Conservation (phyloP, 2,797 vertebrate genomes). For the Periparus ater region DNA sequence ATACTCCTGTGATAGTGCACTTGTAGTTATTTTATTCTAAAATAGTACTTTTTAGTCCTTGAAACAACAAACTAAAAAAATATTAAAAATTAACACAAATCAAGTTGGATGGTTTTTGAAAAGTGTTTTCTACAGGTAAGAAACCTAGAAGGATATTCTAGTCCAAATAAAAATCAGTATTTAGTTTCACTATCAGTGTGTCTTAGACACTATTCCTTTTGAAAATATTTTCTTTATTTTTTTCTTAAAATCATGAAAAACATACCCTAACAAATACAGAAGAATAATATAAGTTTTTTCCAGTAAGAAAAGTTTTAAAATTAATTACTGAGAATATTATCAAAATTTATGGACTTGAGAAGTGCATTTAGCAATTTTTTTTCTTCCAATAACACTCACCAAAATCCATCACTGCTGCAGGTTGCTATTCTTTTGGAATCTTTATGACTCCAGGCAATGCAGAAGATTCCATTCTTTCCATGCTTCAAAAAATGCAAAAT, state of each 20-base stretch:
- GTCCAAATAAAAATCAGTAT: neutral
- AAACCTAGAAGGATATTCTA: neutral
- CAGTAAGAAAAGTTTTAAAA: neutral
- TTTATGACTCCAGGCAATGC: conserved; percentile 98
- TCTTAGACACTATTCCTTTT: neutral
- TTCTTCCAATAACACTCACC: conserved; percentile 78
- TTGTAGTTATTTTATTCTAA: neutral
- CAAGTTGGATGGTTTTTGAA: neutral
- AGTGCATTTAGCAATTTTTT: neutral
- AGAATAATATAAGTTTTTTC: neutral
- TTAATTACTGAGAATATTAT: neutral
- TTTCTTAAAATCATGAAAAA: neutral
- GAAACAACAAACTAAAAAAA: neutral
- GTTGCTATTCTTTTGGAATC: conserved; percentile 97
- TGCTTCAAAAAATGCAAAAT: conserved; percentile 89
- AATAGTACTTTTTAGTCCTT: neutral
- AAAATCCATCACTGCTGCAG: conserved; percentile 94
- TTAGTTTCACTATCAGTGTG: neutral
- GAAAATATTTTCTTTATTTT: neutral
- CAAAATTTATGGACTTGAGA: neutral
- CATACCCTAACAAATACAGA: neutral
- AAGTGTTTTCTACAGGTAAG: neutral
- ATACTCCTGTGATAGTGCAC: neutral
- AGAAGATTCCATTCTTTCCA: conserved; percentile 96
- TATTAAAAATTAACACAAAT: neutral